phyloP scores from a whole-genome alignment of 2,888 invertebrate genomes.

The Cyrtodaria siliqua region DNA sequence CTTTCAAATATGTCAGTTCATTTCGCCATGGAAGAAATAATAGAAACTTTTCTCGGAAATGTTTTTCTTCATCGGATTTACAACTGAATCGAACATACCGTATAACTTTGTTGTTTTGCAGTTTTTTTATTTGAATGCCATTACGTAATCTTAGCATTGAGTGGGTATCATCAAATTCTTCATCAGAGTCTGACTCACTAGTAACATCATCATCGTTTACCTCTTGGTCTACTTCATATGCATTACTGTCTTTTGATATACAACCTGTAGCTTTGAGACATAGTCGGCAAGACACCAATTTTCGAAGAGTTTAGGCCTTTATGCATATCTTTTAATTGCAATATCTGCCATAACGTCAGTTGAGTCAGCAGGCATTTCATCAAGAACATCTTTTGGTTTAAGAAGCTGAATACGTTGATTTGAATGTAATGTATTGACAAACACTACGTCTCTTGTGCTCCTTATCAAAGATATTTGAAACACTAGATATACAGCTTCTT shows the following conservation, averaged over 20 bases:
- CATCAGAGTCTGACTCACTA: background rate
- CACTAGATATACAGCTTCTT: slow-evolving; percentile 26
- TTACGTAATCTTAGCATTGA: background rate
- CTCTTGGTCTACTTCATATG: background rate
- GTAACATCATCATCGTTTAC: background rate
- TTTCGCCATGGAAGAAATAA: slow-evolving; percentile 75
- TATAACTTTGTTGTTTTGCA: background rate
- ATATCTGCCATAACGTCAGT: slow-evolving; percentile 3
- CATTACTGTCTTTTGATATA: background rate
- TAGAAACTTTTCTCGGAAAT: slow-evolving; percentile 61
- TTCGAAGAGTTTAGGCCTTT: slow-evolving; percentile 8
- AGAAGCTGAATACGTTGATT: background rate
- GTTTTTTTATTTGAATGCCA: background rate
- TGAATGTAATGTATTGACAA: slow-evolving; percentile 1
- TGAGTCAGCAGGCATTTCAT: slow-evolving; percentile 8
- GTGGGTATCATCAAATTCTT: background rate
- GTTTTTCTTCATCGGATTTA: slow-evolving; percentile 56
- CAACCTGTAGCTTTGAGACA: background rate
- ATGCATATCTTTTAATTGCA: slow-evolving; percentile 6
- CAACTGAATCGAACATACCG: slow-evolving; percentile 20
- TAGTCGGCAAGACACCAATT: slow-evolving; percentile 23
- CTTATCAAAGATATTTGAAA: slow-evolving; percentile 1
- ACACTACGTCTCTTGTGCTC: slow-evolving; percentile 5
- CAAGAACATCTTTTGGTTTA: background rate
- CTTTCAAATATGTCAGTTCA: slow-evolving; percentile 55